Conservation (phyloP, 2,888 invertebrate species). For the Dioctria rufipes region DNA sequence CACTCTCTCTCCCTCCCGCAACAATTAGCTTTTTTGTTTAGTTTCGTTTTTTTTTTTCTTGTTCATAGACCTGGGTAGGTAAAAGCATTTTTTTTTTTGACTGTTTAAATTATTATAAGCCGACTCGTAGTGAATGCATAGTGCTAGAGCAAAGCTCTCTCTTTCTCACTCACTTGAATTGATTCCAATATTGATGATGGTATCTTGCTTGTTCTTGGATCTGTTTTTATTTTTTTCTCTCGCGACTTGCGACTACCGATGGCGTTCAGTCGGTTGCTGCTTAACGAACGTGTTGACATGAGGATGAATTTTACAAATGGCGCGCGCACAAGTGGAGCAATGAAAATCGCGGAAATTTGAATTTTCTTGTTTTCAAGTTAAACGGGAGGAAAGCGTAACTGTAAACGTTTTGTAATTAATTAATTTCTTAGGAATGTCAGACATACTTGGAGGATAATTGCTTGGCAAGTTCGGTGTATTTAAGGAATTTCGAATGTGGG, state of each 20-base stretch:
- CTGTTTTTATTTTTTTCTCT: no score
- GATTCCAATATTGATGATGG: neutral
- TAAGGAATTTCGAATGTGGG: conserved; percentile 97
- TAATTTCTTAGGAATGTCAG: conserved; percentile 73
- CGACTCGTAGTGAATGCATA: no score
- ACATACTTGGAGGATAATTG: conserved; percentile 98
- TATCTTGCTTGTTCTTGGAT: no score
- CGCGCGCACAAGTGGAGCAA: conserved; percentile 38
- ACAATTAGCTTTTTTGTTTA: conserved; percentile 31
- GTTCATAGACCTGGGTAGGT: neutral
- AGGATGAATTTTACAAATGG: conserved; percentile 56
- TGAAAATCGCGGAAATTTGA: conserved; percentile 11
- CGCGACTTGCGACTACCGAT: no score
- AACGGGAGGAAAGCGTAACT: conserved; percentile 20
- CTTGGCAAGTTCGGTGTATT: conserved; percentile 98
- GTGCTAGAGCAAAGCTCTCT: no score
- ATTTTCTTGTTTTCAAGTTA: conserved; percentile 27
- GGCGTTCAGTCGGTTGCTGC: conserved; percentile 19
- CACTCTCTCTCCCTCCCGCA: conserved; percentile 18
- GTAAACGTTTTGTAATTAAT: no score
- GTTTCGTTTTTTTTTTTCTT: neutral
- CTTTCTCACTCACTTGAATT: conserved; percentile 30
- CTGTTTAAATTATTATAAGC: conserved; percentile 21
- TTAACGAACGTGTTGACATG: conserved; percentile 31
- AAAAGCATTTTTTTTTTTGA: conserved; percentile 24